A percentile compares a stretch with the other conserved stretches of the same genome.
Evolutionary conservation across 1,140 invertebrate species (phyloP).

Genomic region (Papilio machaon): DNA sequence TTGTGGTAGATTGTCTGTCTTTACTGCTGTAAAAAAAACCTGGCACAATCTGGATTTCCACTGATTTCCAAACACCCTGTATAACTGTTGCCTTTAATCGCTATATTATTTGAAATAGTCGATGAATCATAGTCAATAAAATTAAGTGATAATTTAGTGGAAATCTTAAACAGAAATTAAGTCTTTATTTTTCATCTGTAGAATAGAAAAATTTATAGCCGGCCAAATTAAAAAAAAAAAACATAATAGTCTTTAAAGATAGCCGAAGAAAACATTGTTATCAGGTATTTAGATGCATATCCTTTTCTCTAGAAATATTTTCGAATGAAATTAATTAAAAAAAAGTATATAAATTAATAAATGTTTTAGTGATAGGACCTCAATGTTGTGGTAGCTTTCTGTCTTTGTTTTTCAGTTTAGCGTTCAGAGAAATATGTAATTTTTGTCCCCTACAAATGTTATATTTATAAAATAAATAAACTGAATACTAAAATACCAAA

Average conservation of each 20-base stretch:
- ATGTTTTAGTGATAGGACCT: slow-evolving; percentile 74
- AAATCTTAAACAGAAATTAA: slow-evolving; percentile 26
- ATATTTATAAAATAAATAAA: slow-evolving; percentile 36
- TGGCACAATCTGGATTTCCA: slow-evolving; percentile 39
- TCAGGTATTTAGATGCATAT: slow-evolving; percentile 80
- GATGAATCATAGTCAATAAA: slow-evolving; percentile 27
- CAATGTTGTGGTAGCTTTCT: slow-evolving; percentile 75
- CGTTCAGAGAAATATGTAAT: slow-evolving; percentile 51
- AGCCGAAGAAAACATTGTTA: slow-evolving; percentile 70
- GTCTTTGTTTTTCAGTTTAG: slow-evolving; percentile 61
- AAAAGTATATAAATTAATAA: slow-evolving; percentile 48
- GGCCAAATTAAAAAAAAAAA: slow-evolving; percentile 48
- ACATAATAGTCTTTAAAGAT: slow-evolving; percentile 63
- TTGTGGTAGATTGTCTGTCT: slow-evolving; percentile 63
- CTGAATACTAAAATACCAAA: not conserved
- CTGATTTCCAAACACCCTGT: slow-evolving; percentile 33
- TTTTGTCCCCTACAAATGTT: slow-evolving; percentile 41
- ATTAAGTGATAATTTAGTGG: slow-evolving; percentile 36
- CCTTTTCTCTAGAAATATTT: slow-evolving; percentile 79
- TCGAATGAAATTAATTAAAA: slow-evolving; percentile 62
- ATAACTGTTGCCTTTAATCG: not conserved
- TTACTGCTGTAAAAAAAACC: slow-evolving; percentile 64
- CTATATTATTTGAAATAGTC: slow-evolving; percentile 1
- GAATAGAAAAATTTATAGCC: slow-evolving; percentile 66
- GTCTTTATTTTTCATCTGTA: slow-evolving; percentile 43